Percentiles rank a stretch among this genome's conserved stretches.
Conservation (phyloP, 2,888 invertebrate genomes). For the Operophtera brumata region DNA sequence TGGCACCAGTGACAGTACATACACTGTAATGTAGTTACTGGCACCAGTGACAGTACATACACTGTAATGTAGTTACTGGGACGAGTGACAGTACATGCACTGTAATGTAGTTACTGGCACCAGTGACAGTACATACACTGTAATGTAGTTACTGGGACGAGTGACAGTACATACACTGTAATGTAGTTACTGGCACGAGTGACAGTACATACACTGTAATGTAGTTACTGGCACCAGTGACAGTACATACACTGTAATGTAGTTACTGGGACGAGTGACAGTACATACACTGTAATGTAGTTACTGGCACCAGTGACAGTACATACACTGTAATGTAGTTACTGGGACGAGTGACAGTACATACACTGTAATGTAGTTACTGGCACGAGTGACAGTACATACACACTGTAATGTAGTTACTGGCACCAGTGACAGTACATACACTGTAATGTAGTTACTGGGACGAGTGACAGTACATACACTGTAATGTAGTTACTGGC, state of each 20-base stretch:
- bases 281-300: conserved; percentile 4
- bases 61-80: conserved; percentile 6
- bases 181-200: conserved; percentile 10
- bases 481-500: conserved; percentile 7
- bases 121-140: conserved; percentile 18
- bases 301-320: conserved; percentile 25
- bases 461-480: conserved; percentile 20
- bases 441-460: conserved; percentile 2
- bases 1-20: conserved; percentile 22
- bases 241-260: conserved; percentile 13
- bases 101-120: conserved; percentile 7
- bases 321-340: neutral
- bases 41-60: conserved; percentile 21
- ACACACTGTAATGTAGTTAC: conserved; percentile 1
- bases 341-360: conserved; percentile 24
- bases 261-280: conserved; percentile 22
- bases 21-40: conserved; percentile 2
- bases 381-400: conserved; percentile 22
- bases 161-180: conserved; percentile 15
- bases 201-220: conserved; percentile 12
- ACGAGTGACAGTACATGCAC: conserved; percentile 17
- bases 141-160: conserved; percentile 8
- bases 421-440: conserved; percentile 22
- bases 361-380: conserved; percentile 1
- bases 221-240: conserved; percentile 13